Percentiles rank a stretch among this genome's conserved stretches.
Evolutionary conservation across 1,140 invertebrate genomes (phyloP).

Genomic region (Pectinophora gossypiella): DNA sequence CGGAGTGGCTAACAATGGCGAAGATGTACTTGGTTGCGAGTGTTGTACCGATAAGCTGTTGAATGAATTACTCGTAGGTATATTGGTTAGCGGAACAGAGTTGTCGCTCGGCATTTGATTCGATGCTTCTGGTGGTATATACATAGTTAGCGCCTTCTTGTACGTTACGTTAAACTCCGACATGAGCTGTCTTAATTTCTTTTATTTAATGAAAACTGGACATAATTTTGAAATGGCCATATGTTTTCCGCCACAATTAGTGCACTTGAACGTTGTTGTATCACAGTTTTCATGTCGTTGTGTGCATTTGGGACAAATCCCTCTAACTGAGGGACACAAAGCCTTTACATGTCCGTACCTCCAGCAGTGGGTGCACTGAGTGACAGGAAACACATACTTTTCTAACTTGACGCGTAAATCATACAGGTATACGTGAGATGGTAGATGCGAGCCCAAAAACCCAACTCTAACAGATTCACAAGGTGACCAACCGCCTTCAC

Average conservation of each 20-base stretch:
- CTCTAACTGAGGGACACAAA: constrained; percentile 17
- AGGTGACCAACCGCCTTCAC: background rate
- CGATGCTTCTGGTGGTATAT: background rate
- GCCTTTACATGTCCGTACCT: constrained; percentile 19
- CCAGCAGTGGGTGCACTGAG: constrained; percentile 35
- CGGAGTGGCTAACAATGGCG: too few species aligned
- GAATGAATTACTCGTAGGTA: too few species aligned
- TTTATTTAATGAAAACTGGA: constrained; percentile 28
- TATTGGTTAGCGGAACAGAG: too few species aligned
- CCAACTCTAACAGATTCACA: background rate
- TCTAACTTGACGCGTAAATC: constrained; percentile 17
- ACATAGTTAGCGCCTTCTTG: constrained; percentile 15
- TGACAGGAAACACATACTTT: constrained; percentile 29
- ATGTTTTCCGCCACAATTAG: constrained; percentile 22
- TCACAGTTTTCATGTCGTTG: constrained; percentile 25
- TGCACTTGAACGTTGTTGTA: constrained; percentile 17
- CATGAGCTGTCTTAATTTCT: constrained; percentile 22
- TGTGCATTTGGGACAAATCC: constrained; percentile 31
- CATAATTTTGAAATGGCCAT: constrained; percentile 18
- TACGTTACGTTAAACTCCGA: constrained; percentile 24
- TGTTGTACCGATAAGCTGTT: too few species aligned
- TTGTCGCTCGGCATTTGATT: too few species aligned
- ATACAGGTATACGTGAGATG: background rate
- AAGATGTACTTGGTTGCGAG: too few species aligned
- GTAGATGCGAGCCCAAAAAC: background rate